These are phyloP conservation scores for Bombus confusus DNA, from an alignment of 1,140 invertebrate species.

Conservation along the genomic window DNA sequence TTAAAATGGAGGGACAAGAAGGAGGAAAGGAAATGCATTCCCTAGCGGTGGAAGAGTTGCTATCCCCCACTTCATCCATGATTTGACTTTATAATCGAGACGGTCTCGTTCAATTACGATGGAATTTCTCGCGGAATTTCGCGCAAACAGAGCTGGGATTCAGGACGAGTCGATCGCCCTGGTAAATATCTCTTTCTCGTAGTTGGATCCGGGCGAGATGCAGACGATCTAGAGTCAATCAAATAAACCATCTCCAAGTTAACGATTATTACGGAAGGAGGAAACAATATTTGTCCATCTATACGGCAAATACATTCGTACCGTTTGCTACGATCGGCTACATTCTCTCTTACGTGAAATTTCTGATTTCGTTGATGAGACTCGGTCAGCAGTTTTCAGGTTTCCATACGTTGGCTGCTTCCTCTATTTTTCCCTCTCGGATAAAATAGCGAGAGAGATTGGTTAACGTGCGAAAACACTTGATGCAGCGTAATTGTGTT, in stretches of 20 bases:
- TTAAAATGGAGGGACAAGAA: background rate
- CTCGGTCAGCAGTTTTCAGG: background rate
- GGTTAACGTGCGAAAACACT: conserved; percentile 7
- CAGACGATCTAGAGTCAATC: conserved; percentile 1
- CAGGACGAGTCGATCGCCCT: conserved; percentile 27
- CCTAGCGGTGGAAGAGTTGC: conserved; percentile 5
- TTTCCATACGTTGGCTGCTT: background rate
- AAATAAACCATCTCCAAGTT: conserved; percentile 49
- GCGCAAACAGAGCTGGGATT: conserved; percentile 53
- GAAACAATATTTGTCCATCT: conserved; percentile 38
- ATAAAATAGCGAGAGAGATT: conserved; percentile 4
- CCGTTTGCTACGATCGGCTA: background rate
- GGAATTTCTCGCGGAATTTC: conserved; percentile 65
- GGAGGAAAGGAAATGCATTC: conserved; percentile 30
- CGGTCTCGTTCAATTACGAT: conserved; percentile 69
- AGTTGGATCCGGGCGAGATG: conserved; percentile 2
- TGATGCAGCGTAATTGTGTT: background rate
- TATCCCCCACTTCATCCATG: conserved; percentile 35
- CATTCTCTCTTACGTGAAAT: background rate
- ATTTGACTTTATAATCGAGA: conserved; percentile 73
- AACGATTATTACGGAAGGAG: conserved; percentile 29
- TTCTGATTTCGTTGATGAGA: background rate
- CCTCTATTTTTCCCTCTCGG: background rate
- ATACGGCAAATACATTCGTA: conserved; percentile 13
- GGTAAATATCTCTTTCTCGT: conserved; percentile 51